These are phyloP conservation scores for Platanista minor DNA, from an alignment of 2,113 vertebrate genomes.

Conservation along the genomic window DNA sequence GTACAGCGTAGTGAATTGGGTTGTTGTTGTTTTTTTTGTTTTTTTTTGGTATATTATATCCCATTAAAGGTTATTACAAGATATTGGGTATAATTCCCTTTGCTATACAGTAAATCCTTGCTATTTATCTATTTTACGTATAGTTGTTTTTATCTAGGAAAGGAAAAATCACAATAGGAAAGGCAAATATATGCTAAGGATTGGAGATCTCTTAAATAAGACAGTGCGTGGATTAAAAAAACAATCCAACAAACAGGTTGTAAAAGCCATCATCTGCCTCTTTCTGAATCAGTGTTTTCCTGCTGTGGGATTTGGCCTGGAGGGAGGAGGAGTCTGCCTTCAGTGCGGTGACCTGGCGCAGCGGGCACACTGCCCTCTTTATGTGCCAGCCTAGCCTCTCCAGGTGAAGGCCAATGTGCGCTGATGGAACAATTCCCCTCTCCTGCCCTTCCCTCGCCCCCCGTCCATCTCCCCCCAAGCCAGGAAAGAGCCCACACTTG, in stretches of 20 bases:
- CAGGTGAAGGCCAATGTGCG: background rate
- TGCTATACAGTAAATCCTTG: background rate
- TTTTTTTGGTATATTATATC: background rate
- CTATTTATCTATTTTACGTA: background rate
- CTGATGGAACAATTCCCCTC: background rate
- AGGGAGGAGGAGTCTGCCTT: background rate
- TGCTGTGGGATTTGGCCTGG: background rate
- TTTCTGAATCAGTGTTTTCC: background rate
- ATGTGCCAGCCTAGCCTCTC: background rate
- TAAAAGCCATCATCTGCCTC: background rate
- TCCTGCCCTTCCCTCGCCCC: accelerated
- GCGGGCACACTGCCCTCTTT: too few species aligned
- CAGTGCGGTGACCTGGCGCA: background rate
- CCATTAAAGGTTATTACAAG: background rate
- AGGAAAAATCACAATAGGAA: background rate
- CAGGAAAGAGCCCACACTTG: background rate
- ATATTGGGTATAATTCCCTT: background rate
- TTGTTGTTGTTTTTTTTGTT: too few species aligned
- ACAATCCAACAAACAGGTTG: background rate
- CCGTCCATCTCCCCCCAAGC: accelerated
- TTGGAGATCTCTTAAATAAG: background rate
- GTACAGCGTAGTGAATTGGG: background rate
- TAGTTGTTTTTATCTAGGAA: background rate
- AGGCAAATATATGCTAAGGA: background rate
- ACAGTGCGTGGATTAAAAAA: background rate